These are phyloP conservation scores for Calliopsis andreniformis DNA, from an alignment of 1,140 invertebrate species.

Conservation along the genomic window DNA sequence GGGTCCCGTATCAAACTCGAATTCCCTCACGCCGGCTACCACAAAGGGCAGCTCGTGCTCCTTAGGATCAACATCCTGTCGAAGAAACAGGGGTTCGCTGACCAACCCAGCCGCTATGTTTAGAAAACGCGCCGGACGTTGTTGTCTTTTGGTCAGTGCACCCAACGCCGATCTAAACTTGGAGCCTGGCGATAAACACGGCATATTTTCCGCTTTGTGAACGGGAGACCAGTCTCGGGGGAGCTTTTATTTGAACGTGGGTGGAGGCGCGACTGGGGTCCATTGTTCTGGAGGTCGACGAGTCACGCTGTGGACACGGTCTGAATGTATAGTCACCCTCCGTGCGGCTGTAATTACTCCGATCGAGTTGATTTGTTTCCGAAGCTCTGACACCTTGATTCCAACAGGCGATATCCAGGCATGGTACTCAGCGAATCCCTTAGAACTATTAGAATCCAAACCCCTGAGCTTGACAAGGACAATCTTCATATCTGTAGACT, in stretches of 20 bases:
- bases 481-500: no score
- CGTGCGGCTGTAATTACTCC: slow-evolving; percentile 15
- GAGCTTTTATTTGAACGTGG: slow-evolving; percentile 39
- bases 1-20: neutral
- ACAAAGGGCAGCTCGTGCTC: no score
- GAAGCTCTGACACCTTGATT: slow-evolving; percentile 1
- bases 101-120: slow-evolving; percentile 61
- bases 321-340: neutral
- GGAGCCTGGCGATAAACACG: slow-evolving; percentile 53
- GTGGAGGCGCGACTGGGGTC: slow-evolving; percentile 8
- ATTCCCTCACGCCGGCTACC: neutral
- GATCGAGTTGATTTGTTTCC: slow-evolving; percentile 12
- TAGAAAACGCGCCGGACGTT: slow-evolving; percentile 64
- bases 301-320: slow-evolving; percentile 8
- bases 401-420: no score
- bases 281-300: slow-evolving; percentile 39
- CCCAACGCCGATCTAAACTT: slow-evolving; percentile 63
- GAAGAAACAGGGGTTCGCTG: slow-evolving; percentile 40
- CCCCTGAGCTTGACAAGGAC: no score
- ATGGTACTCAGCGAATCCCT: no score
- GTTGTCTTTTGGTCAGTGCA: slow-evolving; percentile 63
- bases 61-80: slow-evolving; percentile 34
- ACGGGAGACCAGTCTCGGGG: neutral
- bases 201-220: slow-evolving; percentile 55
- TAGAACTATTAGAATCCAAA: no score